Conservation (phyloP, 1,140 invertebrate genomes). For the Drosophila teissieri region DNA sequence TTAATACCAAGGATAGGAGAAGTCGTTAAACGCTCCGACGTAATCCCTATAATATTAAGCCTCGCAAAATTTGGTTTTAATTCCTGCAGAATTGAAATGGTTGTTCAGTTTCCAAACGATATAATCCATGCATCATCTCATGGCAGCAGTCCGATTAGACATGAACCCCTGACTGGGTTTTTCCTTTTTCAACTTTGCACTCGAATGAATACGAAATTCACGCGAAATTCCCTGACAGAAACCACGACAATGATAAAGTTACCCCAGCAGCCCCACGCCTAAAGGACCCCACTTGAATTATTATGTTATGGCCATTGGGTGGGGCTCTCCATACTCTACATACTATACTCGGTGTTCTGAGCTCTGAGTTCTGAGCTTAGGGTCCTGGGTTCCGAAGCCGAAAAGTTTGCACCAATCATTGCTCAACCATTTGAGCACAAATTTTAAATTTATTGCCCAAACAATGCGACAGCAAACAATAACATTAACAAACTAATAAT, state of each 20-base stretch:
- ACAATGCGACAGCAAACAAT: conserved; percentile 45
- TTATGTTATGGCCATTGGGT: conserved; percentile 41
- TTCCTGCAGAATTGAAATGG: conserved; percentile 34
- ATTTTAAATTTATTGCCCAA: conserved; percentile 67
- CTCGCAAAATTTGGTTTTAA: conserved; percentile 43
- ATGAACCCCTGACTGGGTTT: conserved; percentile 37
- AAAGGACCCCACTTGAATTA: conserved; percentile 26
- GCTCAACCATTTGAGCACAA: conserved; percentile 63
- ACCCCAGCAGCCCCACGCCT: not conserved
- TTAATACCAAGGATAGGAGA: conserved; percentile 4
- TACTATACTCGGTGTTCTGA: conserved; percentile 1
- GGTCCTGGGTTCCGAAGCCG: not conserved
- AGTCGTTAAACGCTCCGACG: conserved; percentile 21
- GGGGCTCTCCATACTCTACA: conserved; percentile 8
- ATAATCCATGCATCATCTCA: conserved; percentile 57
- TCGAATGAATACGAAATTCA: conserved; percentile 67
- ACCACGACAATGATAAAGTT: conserved; percentile 58
- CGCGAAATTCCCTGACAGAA: conserved; percentile 57
- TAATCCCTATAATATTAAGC: conserved; percentile 43
- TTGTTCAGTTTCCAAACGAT: conserved; percentile 46
- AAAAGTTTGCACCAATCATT: conserved; percentile 68
- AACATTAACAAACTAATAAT: conserved; percentile 53
- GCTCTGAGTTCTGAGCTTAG: not conserved
- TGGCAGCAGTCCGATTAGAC: conserved; percentile 52
- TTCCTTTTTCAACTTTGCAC: conserved; percentile 66